Percentiles rank a stretch among this genome's conserved stretches.
Evolutionary conservation across 2,797 vertebrate genomes (phyloP).

Genomic region (Heteromormyrus szaboi): DNA sequence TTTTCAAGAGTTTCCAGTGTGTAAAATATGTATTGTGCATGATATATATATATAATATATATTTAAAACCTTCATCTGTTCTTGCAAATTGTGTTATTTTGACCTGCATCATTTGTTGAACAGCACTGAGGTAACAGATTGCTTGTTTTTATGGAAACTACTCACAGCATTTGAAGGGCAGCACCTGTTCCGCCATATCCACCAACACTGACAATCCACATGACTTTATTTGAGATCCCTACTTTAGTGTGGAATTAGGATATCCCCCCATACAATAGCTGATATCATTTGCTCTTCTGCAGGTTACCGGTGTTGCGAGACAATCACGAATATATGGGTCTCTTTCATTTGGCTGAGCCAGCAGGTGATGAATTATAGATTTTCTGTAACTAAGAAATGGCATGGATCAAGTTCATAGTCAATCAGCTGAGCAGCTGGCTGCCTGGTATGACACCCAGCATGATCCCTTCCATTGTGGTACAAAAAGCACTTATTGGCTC

Average conservation of each 20-base stretch:
- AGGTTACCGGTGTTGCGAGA: not conserved
- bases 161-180: not conserved
- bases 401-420: not conserved
- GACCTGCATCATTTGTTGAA: not conserved
- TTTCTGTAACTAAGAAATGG: constrained; percentile 23
- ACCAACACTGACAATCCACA: not conserved
- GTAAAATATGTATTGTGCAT: not conserved
- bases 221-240: not conserved
- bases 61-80: not conserved
- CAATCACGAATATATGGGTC: not conserved
- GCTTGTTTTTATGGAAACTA: not conserved
- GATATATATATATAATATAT: not conserved
- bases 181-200: not conserved
- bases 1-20: not conserved
- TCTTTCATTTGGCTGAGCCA: not conserved
- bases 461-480: not conserved
- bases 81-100: not conserved
- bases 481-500: not conserved
- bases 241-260: not conserved
- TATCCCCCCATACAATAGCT: not conserved
- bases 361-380: constrained; percentile 41
- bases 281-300: not conserved
- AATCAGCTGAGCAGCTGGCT: not conserved
- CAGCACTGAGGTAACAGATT: not conserved
- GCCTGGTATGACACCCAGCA: not conserved